Evolutionary conservation across 1,140 invertebrate genomes (phyloP).

Genomic region (Hypothenemus hampei): DNA sequence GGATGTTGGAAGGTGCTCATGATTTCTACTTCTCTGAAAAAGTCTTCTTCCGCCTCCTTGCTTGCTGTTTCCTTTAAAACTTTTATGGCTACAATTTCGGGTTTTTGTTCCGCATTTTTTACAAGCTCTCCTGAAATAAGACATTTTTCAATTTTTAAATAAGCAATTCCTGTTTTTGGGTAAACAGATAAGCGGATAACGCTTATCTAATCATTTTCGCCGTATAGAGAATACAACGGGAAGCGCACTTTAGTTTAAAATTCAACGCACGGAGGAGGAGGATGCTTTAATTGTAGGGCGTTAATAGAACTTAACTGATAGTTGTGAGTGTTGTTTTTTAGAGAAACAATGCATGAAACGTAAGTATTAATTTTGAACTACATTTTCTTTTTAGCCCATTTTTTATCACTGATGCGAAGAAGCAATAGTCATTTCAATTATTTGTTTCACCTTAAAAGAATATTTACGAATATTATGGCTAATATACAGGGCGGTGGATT

Average conservation of each 20-base stretch:
- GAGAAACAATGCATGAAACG: too few species aligned
- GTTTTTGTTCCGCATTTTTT: slow-evolving; percentile 45
- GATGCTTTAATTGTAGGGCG: background rate
- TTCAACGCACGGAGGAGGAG: background rate
- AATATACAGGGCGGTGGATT: too few species aligned
- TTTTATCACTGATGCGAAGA: too few species aligned
- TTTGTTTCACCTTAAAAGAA: too few species aligned
- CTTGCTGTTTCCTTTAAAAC: slow-evolving; percentile 76
- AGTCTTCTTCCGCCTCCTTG: slow-evolving; percentile 79
- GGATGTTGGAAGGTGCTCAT: slow-evolving; percentile 84
- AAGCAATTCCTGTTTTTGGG: background rate
- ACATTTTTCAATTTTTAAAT: background rate
- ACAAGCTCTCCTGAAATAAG: slow-evolving; percentile 57
- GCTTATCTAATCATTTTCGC: slow-evolving; percentile 1
- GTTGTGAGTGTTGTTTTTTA: too few species aligned
- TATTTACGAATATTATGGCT: too few species aligned
- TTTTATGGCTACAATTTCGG: slow-evolving; percentile 73
- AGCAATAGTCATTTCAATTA: too few species aligned
- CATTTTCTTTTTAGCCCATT: too few species aligned
- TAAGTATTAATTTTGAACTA: too few species aligned
- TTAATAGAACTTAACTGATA: too few species aligned
- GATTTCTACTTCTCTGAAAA: slow-evolving; percentile 83
- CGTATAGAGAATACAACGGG: background rate
- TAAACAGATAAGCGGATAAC: too few species aligned
- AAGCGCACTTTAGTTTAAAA: background rate